Evolutionary conservation across 1,140 invertebrate species (phyloP).

Genomic region (Pseudomyrmex dendroicus): DNA sequence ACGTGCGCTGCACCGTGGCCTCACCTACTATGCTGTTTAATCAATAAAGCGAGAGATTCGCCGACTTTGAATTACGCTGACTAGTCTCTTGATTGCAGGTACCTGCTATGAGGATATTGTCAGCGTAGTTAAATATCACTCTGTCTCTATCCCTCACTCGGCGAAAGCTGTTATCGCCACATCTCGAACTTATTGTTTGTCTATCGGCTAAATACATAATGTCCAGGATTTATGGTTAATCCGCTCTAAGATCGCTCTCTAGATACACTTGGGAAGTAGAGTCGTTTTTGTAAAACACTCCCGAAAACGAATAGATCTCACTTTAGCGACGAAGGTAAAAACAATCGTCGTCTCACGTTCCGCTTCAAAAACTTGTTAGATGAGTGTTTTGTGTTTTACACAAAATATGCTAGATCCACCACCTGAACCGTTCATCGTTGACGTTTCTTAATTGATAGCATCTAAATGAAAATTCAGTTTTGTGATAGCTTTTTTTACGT

Average conservation of each 20-base stretch:
- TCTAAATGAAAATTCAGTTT: slow-evolving; percentile 1
- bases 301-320: slow-evolving; percentile 72
- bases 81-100: slow-evolving; percentile 81
- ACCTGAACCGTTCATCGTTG: slow-evolving; percentile 14
- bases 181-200: slow-evolving; percentile 74
- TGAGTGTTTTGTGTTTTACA: slow-evolving; percentile 69
- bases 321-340: slow-evolving; percentile 79
- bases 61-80: slow-evolving; percentile 58
- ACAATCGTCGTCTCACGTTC: slow-evolving; percentile 58
- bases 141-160: slow-evolving; percentile 62
- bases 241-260: slow-evolving; percentile 70
- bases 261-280: slow-evolving; percentile 69
- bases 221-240: slow-evolving; percentile 78
- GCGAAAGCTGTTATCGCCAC: slow-evolving; percentile 66
- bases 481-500: too few species aligned
- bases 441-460: too few species aligned
- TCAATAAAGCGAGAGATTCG: slow-evolving; percentile 10
- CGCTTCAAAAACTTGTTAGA: slow-evolving; percentile 71
- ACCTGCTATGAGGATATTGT: slow-evolving; percentile 81
- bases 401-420: slow-evolving; percentile 62
- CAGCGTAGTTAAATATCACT: slow-evolving; percentile 75
- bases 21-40: slow-evolving; percentile 22
- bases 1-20: slow-evolving; percentile 19
- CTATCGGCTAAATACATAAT: slow-evolving; percentile 73
- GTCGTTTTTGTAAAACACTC: slow-evolving; percentile 65